Conservation (phyloP, 2,113 vertebrate species). For the Puffinus mauretanicus region DNA sequence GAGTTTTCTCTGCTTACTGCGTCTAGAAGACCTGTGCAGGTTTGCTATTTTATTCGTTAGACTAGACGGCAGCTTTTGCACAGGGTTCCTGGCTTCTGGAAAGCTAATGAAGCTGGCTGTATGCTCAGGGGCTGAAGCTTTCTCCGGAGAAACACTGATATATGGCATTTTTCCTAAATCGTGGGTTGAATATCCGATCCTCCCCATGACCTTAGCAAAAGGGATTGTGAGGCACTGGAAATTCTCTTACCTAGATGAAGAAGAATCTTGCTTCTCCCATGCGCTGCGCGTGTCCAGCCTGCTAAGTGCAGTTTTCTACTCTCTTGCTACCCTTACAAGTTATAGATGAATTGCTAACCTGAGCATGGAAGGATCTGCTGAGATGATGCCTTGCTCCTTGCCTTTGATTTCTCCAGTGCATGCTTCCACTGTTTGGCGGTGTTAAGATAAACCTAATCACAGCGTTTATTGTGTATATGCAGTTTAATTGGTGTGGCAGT, state of each 20-base stretch:
- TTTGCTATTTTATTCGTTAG: background rate
- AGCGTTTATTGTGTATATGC: rapidly evolving
- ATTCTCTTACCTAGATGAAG: background rate
- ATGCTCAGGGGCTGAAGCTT: background rate
- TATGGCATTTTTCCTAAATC: rapidly evolving
- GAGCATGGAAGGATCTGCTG: background rate
- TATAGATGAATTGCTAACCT: background rate
- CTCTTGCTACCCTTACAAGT: background rate
- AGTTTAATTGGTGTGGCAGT: background rate
- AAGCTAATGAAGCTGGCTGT: background rate
- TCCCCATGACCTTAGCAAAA: background rate
- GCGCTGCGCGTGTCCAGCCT: rapidly evolving
- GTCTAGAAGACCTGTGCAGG: background rate
- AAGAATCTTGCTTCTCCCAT: background rate
- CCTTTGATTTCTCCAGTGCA: background rate
- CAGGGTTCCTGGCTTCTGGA: background rate
- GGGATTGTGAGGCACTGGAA: rapidly evolving
- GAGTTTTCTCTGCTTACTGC: background rate
- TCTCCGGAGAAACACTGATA: background rate
- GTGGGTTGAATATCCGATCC: background rate
- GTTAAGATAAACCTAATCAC: background rate
- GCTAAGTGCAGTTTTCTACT: background rate
- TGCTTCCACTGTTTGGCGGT: background rate
- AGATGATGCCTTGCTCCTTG: background rate
- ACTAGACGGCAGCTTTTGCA: background rate